Percentiles rank a stretch among this genome's conserved stretches.
Evolutionary conservation across 2,888 invertebrate species (phyloP).

Genomic region (Furcula furcula): DNA sequence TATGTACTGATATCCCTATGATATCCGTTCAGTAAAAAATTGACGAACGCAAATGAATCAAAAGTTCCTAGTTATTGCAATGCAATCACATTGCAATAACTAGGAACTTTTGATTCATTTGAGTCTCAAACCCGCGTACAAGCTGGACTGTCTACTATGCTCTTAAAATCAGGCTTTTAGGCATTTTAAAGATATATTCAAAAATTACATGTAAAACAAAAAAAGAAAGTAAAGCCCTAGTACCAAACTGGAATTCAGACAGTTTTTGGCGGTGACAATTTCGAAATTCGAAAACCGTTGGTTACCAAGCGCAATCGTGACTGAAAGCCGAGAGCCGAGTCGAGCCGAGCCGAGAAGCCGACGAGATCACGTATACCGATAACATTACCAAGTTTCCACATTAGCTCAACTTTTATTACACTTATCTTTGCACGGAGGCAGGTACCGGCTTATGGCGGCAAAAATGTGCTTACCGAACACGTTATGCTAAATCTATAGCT

Average conservation of each 20-base stretch:
- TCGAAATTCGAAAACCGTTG: conserved; percentile 57
- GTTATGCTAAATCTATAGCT: conserved; percentile 22
- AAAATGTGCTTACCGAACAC: conserved; percentile 52
- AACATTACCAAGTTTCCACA: conserved; percentile 79
- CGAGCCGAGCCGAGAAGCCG: conserved; percentile 58
- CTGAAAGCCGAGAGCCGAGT: conserved; percentile 8
- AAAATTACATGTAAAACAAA: too few species aligned
- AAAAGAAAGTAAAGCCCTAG: too few species aligned
- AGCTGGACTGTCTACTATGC: too few species aligned
- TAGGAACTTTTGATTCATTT: too few species aligned
- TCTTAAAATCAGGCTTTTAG: too few species aligned
- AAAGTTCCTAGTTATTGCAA: too few species aligned
- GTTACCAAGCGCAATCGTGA: conserved; percentile 45
- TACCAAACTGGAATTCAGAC: conserved; percentile 23
- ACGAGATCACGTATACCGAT: conserved; percentile 78
- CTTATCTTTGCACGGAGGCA: conserved; percentile 64
- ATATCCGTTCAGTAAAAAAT: too few species aligned
- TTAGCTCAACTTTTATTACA: conserved; percentile 78
- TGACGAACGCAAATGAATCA: too few species aligned
- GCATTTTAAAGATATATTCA: too few species aligned
- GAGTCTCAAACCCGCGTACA: too few species aligned
- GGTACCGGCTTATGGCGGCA: conserved; percentile 46
- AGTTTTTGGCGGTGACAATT: conserved; percentile 47
- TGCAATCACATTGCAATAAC: too few species aligned
- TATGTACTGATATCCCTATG: too few species aligned